These are phyloP conservation scores for Zeuzera pyrina DNA, from an alignment of 2,888 invertebrate species.

Conservation along the genomic window DNA sequence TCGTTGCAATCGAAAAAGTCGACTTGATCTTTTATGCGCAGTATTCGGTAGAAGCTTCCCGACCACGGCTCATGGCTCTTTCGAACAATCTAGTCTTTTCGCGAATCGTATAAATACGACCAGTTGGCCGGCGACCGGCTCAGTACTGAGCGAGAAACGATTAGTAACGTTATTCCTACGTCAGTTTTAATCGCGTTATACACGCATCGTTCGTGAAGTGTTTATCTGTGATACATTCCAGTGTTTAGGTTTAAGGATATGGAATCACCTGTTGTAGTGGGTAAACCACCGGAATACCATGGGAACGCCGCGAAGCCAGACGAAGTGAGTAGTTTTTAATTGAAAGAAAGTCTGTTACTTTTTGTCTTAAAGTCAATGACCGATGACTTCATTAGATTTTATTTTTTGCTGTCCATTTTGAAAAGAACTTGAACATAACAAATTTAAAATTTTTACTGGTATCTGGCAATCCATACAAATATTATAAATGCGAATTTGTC, in stretches of 20 bases:
- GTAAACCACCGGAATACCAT: conserved; percentile 74
- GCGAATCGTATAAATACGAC: conserved; percentile 50
- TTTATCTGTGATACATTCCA: conserved; percentile 50
- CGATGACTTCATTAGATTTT: too few species aligned
- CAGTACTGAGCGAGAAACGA: conserved; percentile 49
- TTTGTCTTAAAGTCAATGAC: too few species aligned
- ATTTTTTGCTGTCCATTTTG: too few species aligned
- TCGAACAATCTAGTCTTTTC: conserved; percentile 40
- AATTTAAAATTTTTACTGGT: too few species aligned
- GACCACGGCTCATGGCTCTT: too few species aligned
- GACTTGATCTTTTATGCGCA: not conserved
- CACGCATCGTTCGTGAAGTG: conserved; percentile 35
- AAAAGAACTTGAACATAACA: too few species aligned
- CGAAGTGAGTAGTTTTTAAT: conserved; percentile 60
- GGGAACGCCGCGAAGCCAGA: conserved; percentile 39
- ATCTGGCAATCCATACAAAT: too few species aligned
- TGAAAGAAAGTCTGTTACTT: too few species aligned
- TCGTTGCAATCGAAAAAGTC: not conserved
- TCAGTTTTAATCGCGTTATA: conserved; percentile 26
- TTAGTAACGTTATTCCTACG: conserved; percentile 28
- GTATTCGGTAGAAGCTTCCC: not conserved
- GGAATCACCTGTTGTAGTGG: conserved; percentile 76
- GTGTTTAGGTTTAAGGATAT: conserved; percentile 49
- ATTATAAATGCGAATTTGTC: too few species aligned
- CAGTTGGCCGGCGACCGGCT: conserved; percentile 25